These are phyloP conservation scores for Dendronephthya gigantea DNA, from an alignment of 64 coral and sea anemone species.

Conservation along the genomic window DNA sequence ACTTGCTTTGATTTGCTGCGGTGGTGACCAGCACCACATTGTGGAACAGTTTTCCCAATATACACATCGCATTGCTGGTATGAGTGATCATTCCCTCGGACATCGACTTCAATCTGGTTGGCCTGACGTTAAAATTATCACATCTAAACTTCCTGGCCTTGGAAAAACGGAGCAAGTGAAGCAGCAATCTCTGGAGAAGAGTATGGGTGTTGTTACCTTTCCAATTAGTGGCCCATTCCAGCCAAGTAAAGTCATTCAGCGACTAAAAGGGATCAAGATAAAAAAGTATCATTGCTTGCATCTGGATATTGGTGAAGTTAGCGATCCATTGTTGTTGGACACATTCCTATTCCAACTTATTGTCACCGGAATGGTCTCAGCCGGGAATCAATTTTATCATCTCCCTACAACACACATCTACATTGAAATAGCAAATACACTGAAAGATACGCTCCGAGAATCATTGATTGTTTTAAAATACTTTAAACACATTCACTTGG, in stretches of 20 bases:
- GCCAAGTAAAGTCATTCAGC: slow-evolving; percentile 35
- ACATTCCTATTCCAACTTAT: slow-evolving; percentile 45
- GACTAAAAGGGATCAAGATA: slow-evolving; percentile 27
- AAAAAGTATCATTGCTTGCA: slow-evolving; percentile 51
- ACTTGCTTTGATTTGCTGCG: slow-evolving; percentile 66
- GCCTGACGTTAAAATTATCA: slow-evolving; percentile 48
- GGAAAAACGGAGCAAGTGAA: slow-evolving; percentile 72
- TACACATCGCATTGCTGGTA: slow-evolving; percentile 52
- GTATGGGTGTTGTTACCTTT: slow-evolving; percentile 38
- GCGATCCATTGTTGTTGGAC: slow-evolving; percentile 27
- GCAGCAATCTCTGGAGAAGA: slow-evolving; percentile 24
- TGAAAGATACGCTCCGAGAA: slow-evolving; percentile 37
- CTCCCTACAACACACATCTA: slow-evolving; percentile 23
- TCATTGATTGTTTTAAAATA: slow-evolving; percentile 40
- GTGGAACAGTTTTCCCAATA: slow-evolving; percentile 60
- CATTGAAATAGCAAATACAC: slow-evolving; percentile 49
- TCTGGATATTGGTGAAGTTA: slow-evolving; percentile 49
- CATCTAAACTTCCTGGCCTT: slow-evolving; percentile 63
- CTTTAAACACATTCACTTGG: slow-evolving; percentile 35
- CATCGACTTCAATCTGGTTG: slow-evolving; percentile 26
- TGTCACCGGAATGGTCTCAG: slow-evolving; percentile 43
- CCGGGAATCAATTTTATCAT: slow-evolving; percentile 38
- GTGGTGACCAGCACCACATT: slow-evolving; percentile 75
- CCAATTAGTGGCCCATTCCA: slow-evolving; percentile 74
- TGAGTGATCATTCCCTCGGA: slow-evolving; percentile 49